phyloP scores from a whole-genome alignment of 2,797 vertebrate species.

The Balearica regulorum region DNA sequence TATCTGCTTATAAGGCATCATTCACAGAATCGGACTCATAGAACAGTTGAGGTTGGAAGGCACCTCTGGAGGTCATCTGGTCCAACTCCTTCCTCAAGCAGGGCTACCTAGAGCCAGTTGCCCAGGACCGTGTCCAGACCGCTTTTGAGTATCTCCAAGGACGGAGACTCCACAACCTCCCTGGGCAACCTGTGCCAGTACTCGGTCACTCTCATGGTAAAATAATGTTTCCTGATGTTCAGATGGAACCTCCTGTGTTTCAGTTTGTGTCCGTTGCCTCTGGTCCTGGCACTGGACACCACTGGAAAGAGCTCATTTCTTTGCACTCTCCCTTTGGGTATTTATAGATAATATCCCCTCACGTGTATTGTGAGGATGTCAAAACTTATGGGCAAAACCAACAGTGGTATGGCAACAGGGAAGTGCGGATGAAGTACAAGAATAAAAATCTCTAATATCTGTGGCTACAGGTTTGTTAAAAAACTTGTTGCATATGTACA shows the following conservation, averaged over 20 bases:
- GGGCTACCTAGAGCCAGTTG: background rate
- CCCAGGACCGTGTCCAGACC: background rate
- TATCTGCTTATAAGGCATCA: background rate
- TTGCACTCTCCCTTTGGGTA: no score
- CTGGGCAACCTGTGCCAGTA: background rate
- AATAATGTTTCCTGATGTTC: background rate
- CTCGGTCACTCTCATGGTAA: fast-evolving
- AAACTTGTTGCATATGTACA: no score
- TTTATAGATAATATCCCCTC: background rate
- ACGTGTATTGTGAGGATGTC: background rate
- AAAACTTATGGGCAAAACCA: background rate
- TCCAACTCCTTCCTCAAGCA: background rate
- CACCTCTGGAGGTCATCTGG: background rate
- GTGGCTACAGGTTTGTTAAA: no score
- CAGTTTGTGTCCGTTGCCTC: background rate
- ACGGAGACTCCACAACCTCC: background rate
- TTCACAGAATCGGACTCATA: background rate
- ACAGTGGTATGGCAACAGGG: background rate
- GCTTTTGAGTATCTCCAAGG: background rate
- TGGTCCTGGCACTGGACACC: background rate
- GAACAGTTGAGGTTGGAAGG: background rate
- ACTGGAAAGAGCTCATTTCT: background rate
- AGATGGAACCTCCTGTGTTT: background rate
- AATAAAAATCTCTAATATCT: background rate
- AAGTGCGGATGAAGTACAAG: background rate